Percentiles rank a stretch among this genome's conserved stretches.
phyloP scores from a whole-genome alignment of 2,797 vertebrate species.

The Silurus aristotelis region DNA sequence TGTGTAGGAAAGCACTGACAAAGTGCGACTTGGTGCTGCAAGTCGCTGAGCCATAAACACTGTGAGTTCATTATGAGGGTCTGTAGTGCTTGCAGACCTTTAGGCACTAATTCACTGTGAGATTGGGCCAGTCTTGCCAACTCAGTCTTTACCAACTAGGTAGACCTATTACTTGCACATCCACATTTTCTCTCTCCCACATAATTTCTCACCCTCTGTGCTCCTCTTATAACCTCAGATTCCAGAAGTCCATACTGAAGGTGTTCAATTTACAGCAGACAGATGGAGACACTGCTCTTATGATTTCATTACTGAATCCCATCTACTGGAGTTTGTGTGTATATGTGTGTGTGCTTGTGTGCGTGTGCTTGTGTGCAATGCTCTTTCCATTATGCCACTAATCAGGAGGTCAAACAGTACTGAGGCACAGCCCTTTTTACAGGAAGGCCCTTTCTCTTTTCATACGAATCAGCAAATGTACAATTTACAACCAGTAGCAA shows the following conservation, averaged over 20 bases:
- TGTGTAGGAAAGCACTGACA: slow-evolving; percentile 21
- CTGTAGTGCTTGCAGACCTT: slow-evolving; percentile 39
- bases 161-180: slow-evolving; percentile 29
- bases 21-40: slow-evolving; percentile 33
- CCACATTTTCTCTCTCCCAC: background rate
- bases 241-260: slow-evolving; percentile 67
- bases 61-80: slow-evolving; percentile 38
- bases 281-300: slow-evolving; percentile 73
- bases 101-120: slow-evolving; percentile 39
- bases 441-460: background rate
- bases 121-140: slow-evolving; percentile 11
- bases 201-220: slow-evolving; percentile 12
- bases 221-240: slow-evolving; percentile 61
- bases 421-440: slow-evolving; percentile 7
- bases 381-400: background rate
- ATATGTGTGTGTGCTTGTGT: background rate
- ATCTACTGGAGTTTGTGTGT: slow-evolving; percentile 48
- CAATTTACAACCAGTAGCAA: background rate
- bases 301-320: slow-evolving; percentile 77
- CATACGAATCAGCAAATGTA: background rate
- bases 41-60: slow-evolving; percentile 34
- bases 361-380: background rate
- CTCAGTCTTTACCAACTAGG: slow-evolving; percentile 24
- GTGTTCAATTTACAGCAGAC: slow-evolving; percentile 74
- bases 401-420: background rate